Base-by-base conservation (phyloP, 2,888 invertebrate species). In the Thera britannica region DNA sequence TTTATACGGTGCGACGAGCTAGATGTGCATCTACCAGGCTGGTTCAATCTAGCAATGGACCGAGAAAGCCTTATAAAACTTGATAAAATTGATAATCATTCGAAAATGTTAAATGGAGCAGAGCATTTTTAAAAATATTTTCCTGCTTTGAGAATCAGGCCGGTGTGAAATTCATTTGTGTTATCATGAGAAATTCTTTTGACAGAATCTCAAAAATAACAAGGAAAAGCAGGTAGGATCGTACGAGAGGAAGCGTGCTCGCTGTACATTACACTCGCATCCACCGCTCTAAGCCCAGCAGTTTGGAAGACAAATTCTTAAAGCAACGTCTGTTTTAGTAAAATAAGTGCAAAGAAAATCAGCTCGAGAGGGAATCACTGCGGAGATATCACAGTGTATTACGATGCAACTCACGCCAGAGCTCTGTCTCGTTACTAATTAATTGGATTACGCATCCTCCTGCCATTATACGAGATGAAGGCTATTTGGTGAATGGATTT, bases 401-500 rank as follows among this genome's bases (percentile, higher is more conserved):
- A 77, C 79, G 79, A 79, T 84, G 83, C 83, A 85, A 81, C 82
- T 46, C 79, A 82, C 80, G 82, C 79, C 82, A 79, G 85, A 86
- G 84, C 85, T 87, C 84, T 85, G 88, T 86, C 85, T 84, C 82
- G 73, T 76, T 80, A 79, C 85, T 89, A 88, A 90, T 90, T 89
- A 90, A 90, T 89, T 90, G 85, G 86, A 90, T 89, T 89, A 89
- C 88, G 80, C 80, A 85, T 80, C 83, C 85, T 86, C 82, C 52
- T 81, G 82, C 85, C 83, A 89, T 90, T 89, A 90, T 85, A 82
- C 85, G 82, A 87, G 86, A 90, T 89, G 83, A 83, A 74, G 81
- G 85, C 86, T 87, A 89, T 90, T 88, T 85, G 87, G 84, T 74
- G 84, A 90, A 89, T 88, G 85, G 86, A 87, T 89, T 90, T 87